Conservation (phyloP, 2,888 invertebrate genomes). For the Mayetiola destructor region DNA sequence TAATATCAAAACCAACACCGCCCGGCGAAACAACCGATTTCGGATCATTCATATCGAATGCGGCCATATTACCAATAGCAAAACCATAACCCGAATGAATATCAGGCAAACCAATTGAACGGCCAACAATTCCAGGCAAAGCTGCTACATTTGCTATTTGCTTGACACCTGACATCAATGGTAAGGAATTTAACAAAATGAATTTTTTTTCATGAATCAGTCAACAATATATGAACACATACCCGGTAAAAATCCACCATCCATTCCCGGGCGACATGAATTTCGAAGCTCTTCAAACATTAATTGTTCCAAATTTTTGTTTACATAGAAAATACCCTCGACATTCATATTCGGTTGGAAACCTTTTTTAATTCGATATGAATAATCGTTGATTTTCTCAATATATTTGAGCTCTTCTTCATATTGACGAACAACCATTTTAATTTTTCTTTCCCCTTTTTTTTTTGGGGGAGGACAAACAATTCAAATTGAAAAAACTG, state of each 20-base stretch:
- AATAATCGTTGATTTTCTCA: conserved; percentile 69
- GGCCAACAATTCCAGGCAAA: conserved; percentile 89
- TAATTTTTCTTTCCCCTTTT: conserved; percentile 22
- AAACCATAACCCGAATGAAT: conserved; percentile 98
- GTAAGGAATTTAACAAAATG: background rate
- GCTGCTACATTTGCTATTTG: conserved; percentile 99
- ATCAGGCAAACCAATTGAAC: conserved; percentile 89
- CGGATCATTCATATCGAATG: conserved; percentile 89
- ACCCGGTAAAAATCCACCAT: conserved; percentile 86
- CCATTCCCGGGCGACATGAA: conserved; percentile 73
- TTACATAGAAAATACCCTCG: conserved; percentile 95
- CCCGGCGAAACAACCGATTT: conserved; percentile 91
- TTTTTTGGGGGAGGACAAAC: too few species aligned
- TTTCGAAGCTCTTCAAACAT: conserved; percentile 95
- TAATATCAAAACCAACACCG: conserved; percentile 98
- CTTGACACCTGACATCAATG: conserved; percentile 56
- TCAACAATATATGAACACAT: too few species aligned
- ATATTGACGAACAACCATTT: conserved; percentile 80
- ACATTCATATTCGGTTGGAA: conserved; percentile 99
- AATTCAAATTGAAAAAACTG: background rate
- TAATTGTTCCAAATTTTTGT: conserved; percentile 73
- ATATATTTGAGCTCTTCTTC: conserved; percentile 86
- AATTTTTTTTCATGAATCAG: background rate
- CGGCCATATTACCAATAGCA: conserved; percentile 99
- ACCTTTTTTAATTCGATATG: conserved; percentile 93